Evolutionary conservation across 1,140 invertebrate genomes (phyloP).

Genomic region (Drosophila guanche): DNA sequence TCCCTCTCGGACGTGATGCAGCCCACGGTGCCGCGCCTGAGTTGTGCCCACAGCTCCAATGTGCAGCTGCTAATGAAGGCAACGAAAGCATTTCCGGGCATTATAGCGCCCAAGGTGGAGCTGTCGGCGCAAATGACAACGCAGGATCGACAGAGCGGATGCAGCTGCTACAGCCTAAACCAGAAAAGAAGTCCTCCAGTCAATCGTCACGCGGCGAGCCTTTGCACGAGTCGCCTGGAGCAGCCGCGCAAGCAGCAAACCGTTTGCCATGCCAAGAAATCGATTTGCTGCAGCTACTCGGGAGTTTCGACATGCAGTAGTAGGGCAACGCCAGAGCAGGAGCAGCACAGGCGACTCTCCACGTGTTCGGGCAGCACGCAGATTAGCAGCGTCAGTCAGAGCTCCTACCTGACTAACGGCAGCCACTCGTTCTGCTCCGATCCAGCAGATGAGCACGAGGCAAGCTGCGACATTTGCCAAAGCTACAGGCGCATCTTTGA

Average conservation of each 20-base stretch:
- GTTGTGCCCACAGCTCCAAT: conserved; percentile 61
- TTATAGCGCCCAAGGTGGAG: conserved; percentile 75
- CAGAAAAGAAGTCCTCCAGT: conserved; percentile 1
- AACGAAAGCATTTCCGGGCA: conserved; percentile 74
- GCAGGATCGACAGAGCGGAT: conserved; percentile 43
- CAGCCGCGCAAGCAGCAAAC: conserved; percentile 57
- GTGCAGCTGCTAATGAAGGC: conserved; percentile 79
- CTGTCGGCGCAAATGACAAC: conserved; percentile 55
- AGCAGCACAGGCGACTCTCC: conserved; percentile 38
- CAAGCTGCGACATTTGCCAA: conserved; percentile 63
- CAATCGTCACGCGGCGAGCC: conserved; percentile 55
- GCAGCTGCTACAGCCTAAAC: conserved; percentile 20
- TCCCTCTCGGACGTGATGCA: conserved; percentile 68
- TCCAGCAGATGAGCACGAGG: conserved; percentile 48
- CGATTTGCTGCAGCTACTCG: conserved; percentile 35
- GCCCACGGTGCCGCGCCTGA: conserved; percentile 55
- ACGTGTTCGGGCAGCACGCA: conserved; percentile 56
- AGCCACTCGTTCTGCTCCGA: conserved; percentile 20
- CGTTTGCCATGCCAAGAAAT: conserved; percentile 58
- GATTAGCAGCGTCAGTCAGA: conserved; percentile 48
- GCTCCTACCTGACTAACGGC: conserved; percentile 36
- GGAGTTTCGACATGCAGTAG: conserved; percentile 4
- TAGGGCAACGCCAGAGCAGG: not conserved
- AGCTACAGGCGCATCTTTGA: conserved; percentile 54
- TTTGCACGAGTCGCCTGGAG: conserved; percentile 43